A percentile compares a stretch with the other conserved stretches of the same genome.
Conservation (phyloP, 2,888 invertebrate genomes). For the Spilarctia lutea region DNA sequence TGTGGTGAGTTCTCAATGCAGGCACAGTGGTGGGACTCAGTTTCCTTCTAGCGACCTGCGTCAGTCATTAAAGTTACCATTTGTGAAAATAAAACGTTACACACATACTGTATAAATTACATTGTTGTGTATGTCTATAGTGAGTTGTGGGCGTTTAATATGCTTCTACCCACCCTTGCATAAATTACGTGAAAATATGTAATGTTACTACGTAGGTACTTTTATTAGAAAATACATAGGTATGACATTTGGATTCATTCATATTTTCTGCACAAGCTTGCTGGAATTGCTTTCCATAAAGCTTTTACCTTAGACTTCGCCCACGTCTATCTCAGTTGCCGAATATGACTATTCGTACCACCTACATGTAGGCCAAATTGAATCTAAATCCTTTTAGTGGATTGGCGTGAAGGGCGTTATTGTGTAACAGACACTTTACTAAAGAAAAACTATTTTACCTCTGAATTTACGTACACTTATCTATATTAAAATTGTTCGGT, state of each 20-base stretch:
- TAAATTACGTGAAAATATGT: neutral
- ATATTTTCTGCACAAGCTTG: slow-evolving; percentile 1
- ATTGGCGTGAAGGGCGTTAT: neutral
- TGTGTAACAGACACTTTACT: neutral
- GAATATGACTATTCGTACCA: neutral
- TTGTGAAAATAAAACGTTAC: too few species aligned
- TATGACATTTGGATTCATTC: neutral
- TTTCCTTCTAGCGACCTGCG: too few species aligned
- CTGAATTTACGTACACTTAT: neutral
- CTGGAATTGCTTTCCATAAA: neutral
- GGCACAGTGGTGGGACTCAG: too few species aligned
- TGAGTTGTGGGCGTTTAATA: neutral
- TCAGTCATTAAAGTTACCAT: too few species aligned
- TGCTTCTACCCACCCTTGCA: neutral
- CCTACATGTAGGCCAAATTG: neutral
- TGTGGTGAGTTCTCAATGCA: too few species aligned
- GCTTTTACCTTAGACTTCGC: neutral
- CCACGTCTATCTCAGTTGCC: neutral
- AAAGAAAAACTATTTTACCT: neutral
- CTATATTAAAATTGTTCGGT: neutral
- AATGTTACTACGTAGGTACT: neutral
- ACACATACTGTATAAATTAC: too few species aligned
- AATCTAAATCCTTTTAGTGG: slow-evolving; percentile 2
- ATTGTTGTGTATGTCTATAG: too few species aligned
- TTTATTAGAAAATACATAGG: neutral